Evolutionary conservation across 1,140 invertebrate species (phyloP), one percentile per base, ranked within the genome.

Genomic region (Paramacrobiotus metropolitanus): DNA sequence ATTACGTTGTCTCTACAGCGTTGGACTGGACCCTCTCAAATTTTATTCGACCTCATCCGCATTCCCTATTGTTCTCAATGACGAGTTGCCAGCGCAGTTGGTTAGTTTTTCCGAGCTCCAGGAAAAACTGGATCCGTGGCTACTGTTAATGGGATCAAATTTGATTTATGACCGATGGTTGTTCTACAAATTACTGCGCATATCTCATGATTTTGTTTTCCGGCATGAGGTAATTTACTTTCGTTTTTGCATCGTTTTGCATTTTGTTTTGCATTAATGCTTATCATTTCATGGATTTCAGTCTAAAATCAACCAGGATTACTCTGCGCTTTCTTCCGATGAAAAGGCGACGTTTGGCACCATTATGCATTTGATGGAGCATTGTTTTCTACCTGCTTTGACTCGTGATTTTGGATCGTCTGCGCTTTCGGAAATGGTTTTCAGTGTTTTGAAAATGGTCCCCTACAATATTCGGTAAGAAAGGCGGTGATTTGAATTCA

Each of bases 51-150:
- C 34, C 62, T 20, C 45, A 21, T 4, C 21, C 30, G 30, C 66
- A 60, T 31, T 34, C 45, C 34, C 31, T 31, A 21, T 44, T 44
- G 48, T 59, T 44, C 28, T 29, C 30, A 65, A 65, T 30, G 60
- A 61, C 18, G 48, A 63, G 59, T 64, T 48, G 31, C 31, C 66
- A 20, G 20, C 15, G 60, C 61, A 34, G 60, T 29, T 28, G 60
- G 61, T 31, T 29, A 60, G 3, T 55, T 15, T 55, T 24, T 59
- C 44, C 60, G 30, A 40, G 2, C 31, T 65, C 30, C 4, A 62
- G 21, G 62, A 63, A 44, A 29, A 66, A 15, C 60, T 40, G 21
- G 64, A 59, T 59, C 30, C 31, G 15, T 60, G 55, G 30, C 24
- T 60, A 21, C 15, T 44, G 31, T 9, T 60, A 4, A 9, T 60